Conservation (phyloP, 2,113 vertebrate species). For the Xiphorhynchus elegans region DNA sequence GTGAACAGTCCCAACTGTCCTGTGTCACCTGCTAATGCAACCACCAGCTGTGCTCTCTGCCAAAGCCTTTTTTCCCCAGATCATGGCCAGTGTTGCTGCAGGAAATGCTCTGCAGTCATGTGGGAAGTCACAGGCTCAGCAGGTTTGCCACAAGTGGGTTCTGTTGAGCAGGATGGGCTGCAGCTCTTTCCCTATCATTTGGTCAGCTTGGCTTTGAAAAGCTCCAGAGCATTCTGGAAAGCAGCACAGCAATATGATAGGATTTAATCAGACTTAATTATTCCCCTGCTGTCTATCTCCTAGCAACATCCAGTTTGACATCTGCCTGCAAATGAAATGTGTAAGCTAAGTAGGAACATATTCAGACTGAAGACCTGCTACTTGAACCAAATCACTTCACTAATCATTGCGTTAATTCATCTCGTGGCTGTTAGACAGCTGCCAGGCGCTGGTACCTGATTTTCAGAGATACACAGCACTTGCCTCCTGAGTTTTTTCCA, state of each 20-base stretch:
- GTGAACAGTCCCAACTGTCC: fast-evolving
- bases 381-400: slow-evolving; percentile 34
- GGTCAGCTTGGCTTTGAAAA: slow-evolving; percentile 22
- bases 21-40: neutral
- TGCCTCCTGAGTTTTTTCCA: neutral
- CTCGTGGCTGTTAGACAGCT: neutral
- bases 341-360: slow-evolving; percentile 38
- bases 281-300: slow-evolving; percentile 49
- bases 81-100: fast-evolving
- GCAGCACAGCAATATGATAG: neutral
- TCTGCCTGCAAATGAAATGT: slow-evolving; percentile 45
- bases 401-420: slow-evolving; percentile 36
- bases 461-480: neutral
- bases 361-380: slow-evolving; percentile 27
- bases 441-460: neutral
- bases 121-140: neutral
- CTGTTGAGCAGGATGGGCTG: neutral
- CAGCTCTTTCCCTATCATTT: neutral
- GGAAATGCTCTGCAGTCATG: neutral
- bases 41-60: neutral
- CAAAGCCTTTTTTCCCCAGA: neutral
- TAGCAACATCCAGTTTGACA: slow-evolving; percentile 67
- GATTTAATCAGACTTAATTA: slow-evolving; percentile 68
- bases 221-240: slow-evolving; percentile 37
- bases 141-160: neutral